These are phyloP conservation scores for Sceliomorpha sp. DNA, from an alignment of 2,888 invertebrate genomes.

Conservation along the genomic window DNA sequence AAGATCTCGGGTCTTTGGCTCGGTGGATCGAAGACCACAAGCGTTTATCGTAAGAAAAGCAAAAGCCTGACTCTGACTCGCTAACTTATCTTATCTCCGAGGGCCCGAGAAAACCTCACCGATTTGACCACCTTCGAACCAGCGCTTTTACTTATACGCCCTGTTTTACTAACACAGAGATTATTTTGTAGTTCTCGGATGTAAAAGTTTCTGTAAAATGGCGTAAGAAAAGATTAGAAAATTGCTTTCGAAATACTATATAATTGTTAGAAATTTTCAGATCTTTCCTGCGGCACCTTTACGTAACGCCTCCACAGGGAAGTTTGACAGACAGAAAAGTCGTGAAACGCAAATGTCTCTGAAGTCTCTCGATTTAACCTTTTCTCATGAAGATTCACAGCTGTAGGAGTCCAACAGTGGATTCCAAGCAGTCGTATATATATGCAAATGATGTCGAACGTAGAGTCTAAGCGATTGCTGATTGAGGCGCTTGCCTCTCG, in stretches of 20 bases:
- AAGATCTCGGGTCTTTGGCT: slow-evolving; percentile 16
- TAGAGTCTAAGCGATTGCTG: slow-evolving; percentile 57
- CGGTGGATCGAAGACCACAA: slow-evolving; percentile 20
- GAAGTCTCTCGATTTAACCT: slow-evolving; percentile 20
- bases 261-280: too few relatives aligned
- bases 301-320: too few relatives aligned
- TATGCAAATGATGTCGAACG: slow-evolving; percentile 67
- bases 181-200: too few relatives aligned
- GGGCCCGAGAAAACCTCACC: neutral
- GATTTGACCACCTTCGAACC: slow-evolving; percentile 1
- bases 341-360: slow-evolving; percentile 20
- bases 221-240: too few relatives aligned
- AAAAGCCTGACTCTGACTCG: neutral
- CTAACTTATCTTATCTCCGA: slow-evolving; percentile 3
- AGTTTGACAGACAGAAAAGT: slow-evolving; percentile 1
- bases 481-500: slow-evolving; percentile 63
- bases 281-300: too few relatives aligned
- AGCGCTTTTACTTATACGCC: too few relatives aligned
- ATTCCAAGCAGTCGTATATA: slow-evolving; percentile 72
- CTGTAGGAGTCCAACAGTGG: slow-evolving; percentile 44
- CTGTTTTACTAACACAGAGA: too few relatives aligned
- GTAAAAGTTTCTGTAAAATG: too few relatives aligned
- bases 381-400: slow-evolving; percentile 49
- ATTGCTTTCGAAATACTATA: too few relatives aligned
- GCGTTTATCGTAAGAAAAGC: slow-evolving; percentile 1